phyloP scores from a whole-genome alignment of 1,140 invertebrate genomes.

The Anastrepha ludens region DNA sequence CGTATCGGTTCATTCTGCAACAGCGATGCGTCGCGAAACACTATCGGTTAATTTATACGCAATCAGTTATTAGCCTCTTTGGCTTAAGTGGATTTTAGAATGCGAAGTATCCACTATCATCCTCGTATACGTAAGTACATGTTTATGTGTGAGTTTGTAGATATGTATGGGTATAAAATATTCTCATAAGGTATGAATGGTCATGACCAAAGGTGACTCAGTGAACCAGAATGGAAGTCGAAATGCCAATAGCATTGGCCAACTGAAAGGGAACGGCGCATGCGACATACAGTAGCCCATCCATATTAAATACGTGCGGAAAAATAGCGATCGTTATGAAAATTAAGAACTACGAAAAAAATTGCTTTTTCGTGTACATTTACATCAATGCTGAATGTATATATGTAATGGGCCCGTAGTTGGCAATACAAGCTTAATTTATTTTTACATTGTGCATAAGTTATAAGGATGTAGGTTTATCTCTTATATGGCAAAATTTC shows the following conservation, averaged over 20 bases:
- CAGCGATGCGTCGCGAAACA: neutral
- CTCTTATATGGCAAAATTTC: neutral
- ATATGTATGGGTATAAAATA: neutral
- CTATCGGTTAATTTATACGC: conserved; percentile 22
- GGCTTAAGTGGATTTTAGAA: neutral
- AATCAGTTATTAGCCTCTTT: conserved; percentile 30
- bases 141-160: neutral
- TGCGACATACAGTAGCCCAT: neutral
- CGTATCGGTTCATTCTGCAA: neutral
- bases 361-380: neutral
- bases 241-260: neutral
- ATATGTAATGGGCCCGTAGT: neutral
- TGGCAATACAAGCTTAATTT: too few relatives aligned
- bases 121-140: neutral
- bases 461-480: neutral
- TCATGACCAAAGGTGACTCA: neutral
- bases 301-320: neutral
- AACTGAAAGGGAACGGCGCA: neutral
- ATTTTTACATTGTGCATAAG: neutral
- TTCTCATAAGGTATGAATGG: neutral
- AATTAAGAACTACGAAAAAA: neutral
- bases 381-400: neutral
- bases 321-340: neutral
- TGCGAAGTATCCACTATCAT: neutral
- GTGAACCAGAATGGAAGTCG: neutral